Conservation (phyloP, 1,140 invertebrate genomes). For the Magallana angulata region DNA sequence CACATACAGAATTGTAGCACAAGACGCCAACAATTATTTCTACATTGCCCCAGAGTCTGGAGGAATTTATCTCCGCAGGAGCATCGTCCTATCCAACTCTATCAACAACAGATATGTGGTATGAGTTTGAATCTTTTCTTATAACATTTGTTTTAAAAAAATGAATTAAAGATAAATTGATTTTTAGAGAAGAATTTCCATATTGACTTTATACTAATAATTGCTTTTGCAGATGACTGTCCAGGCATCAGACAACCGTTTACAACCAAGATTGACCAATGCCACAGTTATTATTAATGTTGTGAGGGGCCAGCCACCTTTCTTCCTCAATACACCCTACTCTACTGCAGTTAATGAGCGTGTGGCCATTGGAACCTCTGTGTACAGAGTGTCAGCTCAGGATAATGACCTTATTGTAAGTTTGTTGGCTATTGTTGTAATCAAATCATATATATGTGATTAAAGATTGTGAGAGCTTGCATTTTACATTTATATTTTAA, state of each 20-base stretch:
- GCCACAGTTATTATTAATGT: conserved; percentile 66
- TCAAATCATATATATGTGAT: neutral
- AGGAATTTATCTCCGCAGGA: conserved; percentile 31
- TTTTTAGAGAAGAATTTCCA: neutral
- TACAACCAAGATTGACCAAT: conserved; percentile 77
- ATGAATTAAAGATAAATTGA: too few species aligned
- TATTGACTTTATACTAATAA: neutral
- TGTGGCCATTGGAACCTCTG: conserved; percentile 29
- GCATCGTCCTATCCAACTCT: neutral
- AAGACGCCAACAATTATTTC: conserved; percentile 54
- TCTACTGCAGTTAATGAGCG: conserved; percentile 14
- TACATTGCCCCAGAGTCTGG: conserved; percentile 56
- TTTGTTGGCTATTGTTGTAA: neutral
- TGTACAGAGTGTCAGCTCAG: conserved; percentile 30
- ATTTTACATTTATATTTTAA: neutral
- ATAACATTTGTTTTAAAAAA: too few species aligned
- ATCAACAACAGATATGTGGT: conserved; percentile 42
- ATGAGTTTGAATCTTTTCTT: neutral
- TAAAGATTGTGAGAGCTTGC: neutral
- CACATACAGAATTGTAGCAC: conserved; percentile 45
- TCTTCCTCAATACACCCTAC: conserved; percentile 84
- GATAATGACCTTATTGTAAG: conserved; percentile 40
- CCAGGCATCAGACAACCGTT: conserved; percentile 91
- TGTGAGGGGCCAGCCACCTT: conserved; percentile 81
- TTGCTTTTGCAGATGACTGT: conserved; percentile 83